Evolutionary conservation across 37 sponge, comb jelly and placozoan species (phyloP).

Genomic region (Tethya wilhelma): DNA sequence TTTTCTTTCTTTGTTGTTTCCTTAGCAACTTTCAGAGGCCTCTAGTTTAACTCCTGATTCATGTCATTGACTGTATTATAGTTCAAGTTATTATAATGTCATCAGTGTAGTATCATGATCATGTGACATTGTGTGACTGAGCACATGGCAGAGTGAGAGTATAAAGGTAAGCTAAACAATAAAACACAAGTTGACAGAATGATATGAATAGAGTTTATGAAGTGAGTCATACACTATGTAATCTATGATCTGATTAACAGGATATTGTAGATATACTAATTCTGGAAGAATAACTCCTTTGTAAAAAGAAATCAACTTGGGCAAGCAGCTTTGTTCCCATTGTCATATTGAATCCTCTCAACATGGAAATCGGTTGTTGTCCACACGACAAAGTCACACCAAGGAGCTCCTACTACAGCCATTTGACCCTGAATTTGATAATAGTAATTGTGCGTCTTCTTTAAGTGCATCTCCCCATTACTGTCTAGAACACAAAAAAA

Average conservation of each 20-base stretch:
- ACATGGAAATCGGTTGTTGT: constrained; percentile 31
- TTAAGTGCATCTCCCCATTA: constrained; percentile 9
- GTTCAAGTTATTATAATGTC: not conserved
- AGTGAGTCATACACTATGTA: not conserved
- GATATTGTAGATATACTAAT: constrained; percentile 26
- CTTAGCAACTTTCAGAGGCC: constrained; percentile 52
- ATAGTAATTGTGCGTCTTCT: constrained; percentile 47
- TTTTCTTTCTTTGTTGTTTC: constrained; percentile 60
- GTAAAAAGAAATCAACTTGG: constrained; percentile 31
- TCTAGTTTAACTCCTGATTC: not conserved
- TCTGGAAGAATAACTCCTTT: constrained; percentile 37
- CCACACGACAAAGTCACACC: constrained; percentile 57
- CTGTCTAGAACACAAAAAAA: not conserved
- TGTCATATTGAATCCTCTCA: constrained; percentile 28
- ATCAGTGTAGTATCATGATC: too few relatives aligned
- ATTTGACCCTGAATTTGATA: constrained; percentile 58
- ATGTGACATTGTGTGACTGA: too few relatives aligned
- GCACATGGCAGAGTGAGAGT: too few relatives aligned
- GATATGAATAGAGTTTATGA: not conserved
- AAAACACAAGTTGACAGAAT: not conserved
- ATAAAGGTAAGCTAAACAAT: too few relatives aligned
- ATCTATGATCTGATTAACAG: constrained; percentile 22
- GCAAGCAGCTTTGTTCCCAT: constrained; percentile 25
- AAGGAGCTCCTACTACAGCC: not conserved
- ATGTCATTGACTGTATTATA: not conserved